A percentile compares a stretch with the other conserved stretches of the same genome.
phyloP scores from a whole-genome alignment of 2,888 invertebrate species.

The Ormyrus labotus region DNA sequence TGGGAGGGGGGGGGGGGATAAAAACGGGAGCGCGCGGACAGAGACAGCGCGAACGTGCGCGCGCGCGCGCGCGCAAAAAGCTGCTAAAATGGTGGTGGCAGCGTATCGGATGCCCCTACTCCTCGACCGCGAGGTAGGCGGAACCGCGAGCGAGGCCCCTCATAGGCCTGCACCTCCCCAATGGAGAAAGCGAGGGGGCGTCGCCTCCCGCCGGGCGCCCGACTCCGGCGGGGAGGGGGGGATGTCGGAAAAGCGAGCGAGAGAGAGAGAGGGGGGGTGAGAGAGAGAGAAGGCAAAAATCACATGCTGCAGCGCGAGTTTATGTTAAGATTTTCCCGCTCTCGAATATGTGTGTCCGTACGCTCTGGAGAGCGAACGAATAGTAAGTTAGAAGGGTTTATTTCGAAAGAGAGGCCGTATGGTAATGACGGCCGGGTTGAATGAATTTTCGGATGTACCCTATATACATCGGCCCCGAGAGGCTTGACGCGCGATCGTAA shows the following conservation, averaged over 20 bases:
- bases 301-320: constrained; percentile 17
- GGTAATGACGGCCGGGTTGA: neutral
- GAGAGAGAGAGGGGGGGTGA: neutral
- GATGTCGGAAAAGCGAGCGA: too few relatives aligned
- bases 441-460: neutral
- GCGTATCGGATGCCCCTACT: neutral
- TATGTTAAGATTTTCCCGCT: constrained; percentile 34
- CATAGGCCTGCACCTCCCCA: too few relatives aligned
- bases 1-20: too few relatives aligned
- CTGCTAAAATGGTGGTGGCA: constrained; percentile 30
- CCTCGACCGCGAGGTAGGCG: constrained; percentile 8
- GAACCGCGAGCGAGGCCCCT: neutral
- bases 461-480: neutral
- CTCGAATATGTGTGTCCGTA: neutral
- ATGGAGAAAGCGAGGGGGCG: too few relatives aligned
- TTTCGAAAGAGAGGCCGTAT: neutral
- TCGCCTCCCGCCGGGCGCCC: too few relatives aligned
- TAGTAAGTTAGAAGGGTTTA: constrained; percentile 13
- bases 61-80: neutral
- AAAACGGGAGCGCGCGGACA: neutral
- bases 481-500: neutral
- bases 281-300: constrained; percentile 30
- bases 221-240: too few relatives aligned
- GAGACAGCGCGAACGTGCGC: neutral
- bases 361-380: neutral